phyloP scores from a whole-genome alignment of 2,888 invertebrate genomes.

The Dolomedes plantarius region DNA sequence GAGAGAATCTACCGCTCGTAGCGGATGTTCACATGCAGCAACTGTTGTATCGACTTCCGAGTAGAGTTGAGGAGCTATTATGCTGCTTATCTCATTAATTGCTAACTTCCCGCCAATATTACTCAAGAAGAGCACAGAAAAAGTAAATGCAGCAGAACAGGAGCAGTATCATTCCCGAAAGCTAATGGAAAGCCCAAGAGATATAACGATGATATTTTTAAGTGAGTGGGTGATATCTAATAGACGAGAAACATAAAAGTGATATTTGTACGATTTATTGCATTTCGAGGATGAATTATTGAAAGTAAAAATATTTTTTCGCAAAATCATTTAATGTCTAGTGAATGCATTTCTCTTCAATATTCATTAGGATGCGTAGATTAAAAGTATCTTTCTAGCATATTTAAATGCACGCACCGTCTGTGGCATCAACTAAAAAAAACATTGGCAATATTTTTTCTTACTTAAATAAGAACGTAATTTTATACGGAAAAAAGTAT shows the following conservation, averaged over 20 bases:
- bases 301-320: background rate
- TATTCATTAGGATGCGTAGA: too few species aligned
- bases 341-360: too few species aligned
- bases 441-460: too few species aligned
- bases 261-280: background rate
- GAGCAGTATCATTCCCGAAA: background rate
- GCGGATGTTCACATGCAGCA: background rate
- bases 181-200: background rate
- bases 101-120: conserved; percentile 4
- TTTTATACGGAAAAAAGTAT: too few species aligned
- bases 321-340: too few species aligned
- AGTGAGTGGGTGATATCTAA: background rate
- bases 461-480: too few species aligned
- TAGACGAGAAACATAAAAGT: background rate
- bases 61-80: background rate
- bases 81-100: conserved; percentile 10
- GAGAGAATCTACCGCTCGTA: background rate
- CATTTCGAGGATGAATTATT: background rate
- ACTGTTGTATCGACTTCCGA: background rate
- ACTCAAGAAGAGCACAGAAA: background rate
- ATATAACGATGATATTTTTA: background rate
- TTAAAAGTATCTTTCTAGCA: too few species aligned
- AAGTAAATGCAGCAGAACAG: background rate
- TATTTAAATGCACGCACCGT: too few species aligned
- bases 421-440: too few species aligned